Evolutionary conservation across 2,888 invertebrate species (phyloP).

Genomic region (Schizotus pectinicornis): DNA sequence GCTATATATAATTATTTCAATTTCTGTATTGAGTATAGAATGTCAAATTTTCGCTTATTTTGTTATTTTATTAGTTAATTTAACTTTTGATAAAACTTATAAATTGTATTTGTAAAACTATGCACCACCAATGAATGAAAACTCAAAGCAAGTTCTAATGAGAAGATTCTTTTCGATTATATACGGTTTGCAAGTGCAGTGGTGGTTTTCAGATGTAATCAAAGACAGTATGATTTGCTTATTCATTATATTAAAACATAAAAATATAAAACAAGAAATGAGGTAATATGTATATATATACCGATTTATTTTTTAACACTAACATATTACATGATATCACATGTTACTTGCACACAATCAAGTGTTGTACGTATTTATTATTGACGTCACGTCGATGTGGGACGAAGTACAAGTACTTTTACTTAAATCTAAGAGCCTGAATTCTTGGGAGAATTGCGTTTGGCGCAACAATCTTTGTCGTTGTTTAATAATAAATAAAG

Average conservation of each 20-base stretch:
- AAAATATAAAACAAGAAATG: slow-evolving; percentile 56
- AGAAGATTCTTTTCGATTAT: no score
- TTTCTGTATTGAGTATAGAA: no score
- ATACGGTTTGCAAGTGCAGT: not conserved
- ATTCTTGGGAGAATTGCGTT: slow-evolving; percentile 32
- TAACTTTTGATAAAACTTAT: no score
- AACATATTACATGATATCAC: slow-evolving; percentile 62
- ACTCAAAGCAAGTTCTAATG: no score
- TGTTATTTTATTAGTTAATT: no score
- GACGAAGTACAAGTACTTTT: slow-evolving; percentile 57
- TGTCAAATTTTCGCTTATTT: no score
- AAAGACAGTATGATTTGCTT: slow-evolving; percentile 20
- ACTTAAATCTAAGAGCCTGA: slow-evolving; percentile 37
- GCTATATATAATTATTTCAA: no score
- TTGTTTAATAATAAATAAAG: slow-evolving; percentile 30
- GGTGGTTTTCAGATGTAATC: slow-evolving; percentile 6
- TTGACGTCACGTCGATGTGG: slow-evolving; percentile 60
- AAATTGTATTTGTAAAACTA: no score
- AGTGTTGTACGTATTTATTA: slow-evolving; percentile 60
- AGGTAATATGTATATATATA: slow-evolving; percentile 58
- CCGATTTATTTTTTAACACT: slow-evolving; percentile 60
- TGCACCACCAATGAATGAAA: no score
- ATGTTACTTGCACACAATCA: slow-evolving; percentile 61
- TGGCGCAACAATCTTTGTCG: slow-evolving; percentile 27
- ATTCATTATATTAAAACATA: slow-evolving; percentile 52